phyloP scores from a whole-genome alignment of 1,140 invertebrate species.

The Trachelipus rathkii region DNA sequence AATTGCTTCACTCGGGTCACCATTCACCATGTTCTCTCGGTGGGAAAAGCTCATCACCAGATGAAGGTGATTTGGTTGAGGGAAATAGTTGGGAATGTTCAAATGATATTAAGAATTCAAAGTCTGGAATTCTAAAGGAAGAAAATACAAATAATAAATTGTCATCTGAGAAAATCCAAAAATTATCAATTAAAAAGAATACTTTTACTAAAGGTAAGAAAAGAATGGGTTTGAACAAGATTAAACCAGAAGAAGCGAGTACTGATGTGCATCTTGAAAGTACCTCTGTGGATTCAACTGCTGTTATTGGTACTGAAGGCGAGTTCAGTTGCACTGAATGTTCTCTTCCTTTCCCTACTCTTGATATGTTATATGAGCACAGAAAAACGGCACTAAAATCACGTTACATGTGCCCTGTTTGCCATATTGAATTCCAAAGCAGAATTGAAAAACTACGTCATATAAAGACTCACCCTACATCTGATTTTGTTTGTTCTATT shows the following conservation, averaged over 20 bases:
- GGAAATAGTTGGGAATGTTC: not conserved
- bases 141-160: not conserved
- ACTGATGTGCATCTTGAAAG: not conserved
- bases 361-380: slow-evolving; percentile 52
- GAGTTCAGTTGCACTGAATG: slow-evolving; percentile 55
- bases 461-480: slow-evolving; percentile 72
- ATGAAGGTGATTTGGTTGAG: not conserved
- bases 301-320: slow-evolving; percentile 46
- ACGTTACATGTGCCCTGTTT: slow-evolving; percentile 65
- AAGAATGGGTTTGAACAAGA: slow-evolving; percentile 21
- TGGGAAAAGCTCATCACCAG: not conserved
- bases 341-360: slow-evolving; percentile 53
- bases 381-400: slow-evolving; percentile 53
- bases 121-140: not conserved
- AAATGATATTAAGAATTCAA: not conserved
- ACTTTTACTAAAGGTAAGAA: slow-evolving; percentile 25
- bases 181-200: not conserved
- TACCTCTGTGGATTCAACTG: not conserved
- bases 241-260: slow-evolving; percentile 21
- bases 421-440: slow-evolving; percentile 74
- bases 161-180: not conserved
- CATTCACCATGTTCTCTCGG: slow-evolving; percentile 40
- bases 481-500: slow-evolving; percentile 56
- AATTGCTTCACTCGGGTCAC: slow-evolving; percentile 40
- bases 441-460: slow-evolving; percentile 73